phyloP scores from a whole-genome alignment of 2,113 vertebrate genomes.

The Rostratula benghalensis region DNA sequence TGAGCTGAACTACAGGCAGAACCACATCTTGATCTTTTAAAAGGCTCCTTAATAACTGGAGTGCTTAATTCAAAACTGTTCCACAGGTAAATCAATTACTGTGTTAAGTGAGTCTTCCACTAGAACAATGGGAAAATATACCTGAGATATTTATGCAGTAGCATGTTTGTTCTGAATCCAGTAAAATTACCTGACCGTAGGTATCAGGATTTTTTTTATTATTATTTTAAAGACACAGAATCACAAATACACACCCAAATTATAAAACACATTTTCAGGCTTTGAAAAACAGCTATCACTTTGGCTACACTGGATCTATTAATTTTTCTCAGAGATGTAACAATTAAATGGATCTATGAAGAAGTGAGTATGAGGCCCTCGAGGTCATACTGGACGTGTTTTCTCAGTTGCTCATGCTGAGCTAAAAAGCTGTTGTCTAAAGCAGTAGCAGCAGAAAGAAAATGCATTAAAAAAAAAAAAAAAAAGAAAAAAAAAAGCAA shows the following conservation, averaged over 20 bases:
- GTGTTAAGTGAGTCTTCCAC: conserved; percentile 28
- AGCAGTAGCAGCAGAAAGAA: conserved; percentile 72
- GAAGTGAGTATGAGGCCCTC: conserved; percentile 56
- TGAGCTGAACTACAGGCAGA: background rate
- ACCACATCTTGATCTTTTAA: background rate
- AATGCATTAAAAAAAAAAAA: conserved; percentile 75
- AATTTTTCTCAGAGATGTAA: conserved; percentile 61
- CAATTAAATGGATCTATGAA: conserved; percentile 73
- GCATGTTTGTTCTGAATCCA: background rate
- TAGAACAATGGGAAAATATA: conserved; percentile 20
- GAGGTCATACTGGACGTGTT: conserved; percentile 75
- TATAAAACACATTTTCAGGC: background rate
- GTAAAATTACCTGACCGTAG: background rate
- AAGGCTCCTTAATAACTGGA: conserved; percentile 34
- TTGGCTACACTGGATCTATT: conserved; percentile 40
- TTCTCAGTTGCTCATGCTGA: conserved; percentile 76
- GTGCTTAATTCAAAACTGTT: conserved; percentile 54
- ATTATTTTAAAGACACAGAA: conserved; percentile 2
- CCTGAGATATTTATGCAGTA: background rate
- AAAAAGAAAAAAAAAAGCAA: conserved; percentile 50
- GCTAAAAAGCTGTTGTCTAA: conserved; percentile 82
- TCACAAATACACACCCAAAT: background rate
- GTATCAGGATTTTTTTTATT: background rate
- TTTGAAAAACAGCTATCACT: conserved; percentile 24
- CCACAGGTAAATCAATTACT: conserved; percentile 54